These are phyloP conservation scores for Atherinosoma microstoma DNA, from an alignment of 2,797 vertebrate species.

Conservation along the genomic window DNA sequence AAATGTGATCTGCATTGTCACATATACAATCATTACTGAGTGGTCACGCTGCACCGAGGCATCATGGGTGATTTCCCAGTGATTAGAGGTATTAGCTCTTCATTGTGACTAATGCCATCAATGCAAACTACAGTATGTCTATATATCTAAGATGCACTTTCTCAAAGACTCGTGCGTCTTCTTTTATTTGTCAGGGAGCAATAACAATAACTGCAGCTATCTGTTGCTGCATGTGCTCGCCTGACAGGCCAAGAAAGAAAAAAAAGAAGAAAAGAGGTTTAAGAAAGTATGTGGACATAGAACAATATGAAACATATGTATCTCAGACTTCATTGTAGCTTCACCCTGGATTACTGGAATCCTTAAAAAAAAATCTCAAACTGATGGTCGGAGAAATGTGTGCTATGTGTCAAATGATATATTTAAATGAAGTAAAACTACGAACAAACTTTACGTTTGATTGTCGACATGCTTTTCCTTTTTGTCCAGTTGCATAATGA, in stretches of 20 bases:
- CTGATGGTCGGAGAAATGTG: constrained; percentile 49
- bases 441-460: constrained; percentile 44
- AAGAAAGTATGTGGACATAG: constrained; percentile 69
- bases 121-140: constrained; percentile 45
- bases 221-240: constrained; percentile 50
- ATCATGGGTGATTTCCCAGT: constrained; percentile 38
- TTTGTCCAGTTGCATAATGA: constrained; percentile 47
- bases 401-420: constrained; percentile 45
- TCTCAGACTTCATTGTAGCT: constrained; percentile 65
- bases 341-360: constrained; percentile 55
- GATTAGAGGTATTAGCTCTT: constrained; percentile 52
- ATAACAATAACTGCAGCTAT: constrained; percentile 54
- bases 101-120: constrained; percentile 35
- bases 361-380: constrained; percentile 24
- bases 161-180: constrained; percentile 41
- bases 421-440: constrained; percentile 41
- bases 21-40: constrained; percentile 49
- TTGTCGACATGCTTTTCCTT: constrained; percentile 39
- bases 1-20: constrained; percentile 31
- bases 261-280: constrained; percentile 31
- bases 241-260: constrained; percentile 58
- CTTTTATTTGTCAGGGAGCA: constrained; percentile 49
- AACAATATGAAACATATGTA: constrained; percentile 73
- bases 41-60: constrained; percentile 45
- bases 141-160: constrained; percentile 48